Evolutionary conservation across 2,888 invertebrate genomes (phyloP).

Genomic region (Melinopterus prodromus): DNA sequence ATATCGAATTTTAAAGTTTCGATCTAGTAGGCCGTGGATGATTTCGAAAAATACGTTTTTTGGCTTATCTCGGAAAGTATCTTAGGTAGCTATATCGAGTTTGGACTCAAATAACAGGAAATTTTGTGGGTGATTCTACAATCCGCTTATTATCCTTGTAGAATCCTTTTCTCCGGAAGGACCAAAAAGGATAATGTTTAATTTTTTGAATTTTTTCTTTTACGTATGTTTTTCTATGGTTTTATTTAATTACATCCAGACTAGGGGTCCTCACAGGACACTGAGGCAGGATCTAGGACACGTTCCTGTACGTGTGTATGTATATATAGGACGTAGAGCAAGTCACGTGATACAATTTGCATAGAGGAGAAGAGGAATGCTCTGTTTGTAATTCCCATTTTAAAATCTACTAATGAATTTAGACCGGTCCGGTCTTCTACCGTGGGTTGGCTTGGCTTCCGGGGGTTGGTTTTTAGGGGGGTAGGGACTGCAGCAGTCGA

Average conservation of each 20-base stretch:
- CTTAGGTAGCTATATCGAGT: not conserved
- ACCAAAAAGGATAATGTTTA: not conserved
- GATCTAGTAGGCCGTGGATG: not conserved
- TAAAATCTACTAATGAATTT: conserved; percentile 50
- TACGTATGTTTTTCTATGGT: not conserved
- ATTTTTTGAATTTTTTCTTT: not conserved
- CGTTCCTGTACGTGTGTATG: conserved; percentile 7
- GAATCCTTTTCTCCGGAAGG: not conserved
- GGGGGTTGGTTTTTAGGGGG: not conserved
- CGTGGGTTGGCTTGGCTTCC: not conserved
- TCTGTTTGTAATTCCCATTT: conserved; percentile 45
- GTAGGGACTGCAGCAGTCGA: conserved; percentile 6
- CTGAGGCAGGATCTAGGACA: not conserved
- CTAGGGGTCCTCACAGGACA: not conserved
- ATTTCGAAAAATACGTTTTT: not conserved
- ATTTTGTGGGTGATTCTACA: not conserved
- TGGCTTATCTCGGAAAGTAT: not conserved
- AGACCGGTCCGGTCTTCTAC: conserved; percentile 30
- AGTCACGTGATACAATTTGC: conserved; percentile 20
- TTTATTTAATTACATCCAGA: not conserved
- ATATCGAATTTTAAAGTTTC: not conserved
- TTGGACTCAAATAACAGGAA: not conserved
- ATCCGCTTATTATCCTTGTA: not conserved
- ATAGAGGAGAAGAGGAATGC: conserved; percentile 15
- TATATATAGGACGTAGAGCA: not conserved